Evolutionary conservation across 2,888 invertebrate species (phyloP).

Genomic region (Andrena minutula): DNA sequence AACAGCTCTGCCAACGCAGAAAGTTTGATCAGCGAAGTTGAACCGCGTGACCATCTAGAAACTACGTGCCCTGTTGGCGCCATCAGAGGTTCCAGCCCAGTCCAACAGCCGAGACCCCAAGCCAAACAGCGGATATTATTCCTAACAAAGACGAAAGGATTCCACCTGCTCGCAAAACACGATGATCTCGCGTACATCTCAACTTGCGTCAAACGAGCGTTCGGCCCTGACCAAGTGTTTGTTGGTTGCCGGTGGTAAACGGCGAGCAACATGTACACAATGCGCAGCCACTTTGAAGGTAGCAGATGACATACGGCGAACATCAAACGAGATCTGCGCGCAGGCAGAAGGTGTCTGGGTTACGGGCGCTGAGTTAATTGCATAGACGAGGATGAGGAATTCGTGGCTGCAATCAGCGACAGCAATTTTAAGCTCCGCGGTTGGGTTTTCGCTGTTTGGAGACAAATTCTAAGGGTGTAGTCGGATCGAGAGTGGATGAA

Average conservation of each 20-base stretch:
- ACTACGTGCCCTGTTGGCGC: not conserved
- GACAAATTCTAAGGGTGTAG: not conserved
- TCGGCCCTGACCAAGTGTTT: not conserved
- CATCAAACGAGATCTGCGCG: not conserved
- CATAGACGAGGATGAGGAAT: not conserved
- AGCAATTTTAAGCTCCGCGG: not conserved
- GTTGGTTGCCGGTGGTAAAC: not conserved
- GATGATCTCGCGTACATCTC: too few species aligned
- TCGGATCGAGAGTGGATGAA: not conserved
- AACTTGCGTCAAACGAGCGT: not conserved
- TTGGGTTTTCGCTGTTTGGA: not conserved
- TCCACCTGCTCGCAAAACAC: too few species aligned
- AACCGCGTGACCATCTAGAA: not conserved
- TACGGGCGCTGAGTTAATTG: not conserved
- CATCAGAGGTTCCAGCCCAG: not conserved
- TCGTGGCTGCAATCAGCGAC: not conserved
- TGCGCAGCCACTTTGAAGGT: not conserved
- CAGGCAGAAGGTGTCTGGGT: not conserved
- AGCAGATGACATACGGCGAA: not conserved
- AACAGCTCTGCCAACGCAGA: not conserved
- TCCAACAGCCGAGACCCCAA: not conserved
- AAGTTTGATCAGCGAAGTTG: not conserved
- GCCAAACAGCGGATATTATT: not conserved
- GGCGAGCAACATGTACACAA: not conserved
- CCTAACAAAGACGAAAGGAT: too few species aligned